A percentile compares a stretch with the other conserved stretches of the same genome.
These are phyloP conservation scores for Peromyscus nudipes DNA, from an alignment of 2,797 vertebrate genomes.

Conservation along the genomic window DNA sequence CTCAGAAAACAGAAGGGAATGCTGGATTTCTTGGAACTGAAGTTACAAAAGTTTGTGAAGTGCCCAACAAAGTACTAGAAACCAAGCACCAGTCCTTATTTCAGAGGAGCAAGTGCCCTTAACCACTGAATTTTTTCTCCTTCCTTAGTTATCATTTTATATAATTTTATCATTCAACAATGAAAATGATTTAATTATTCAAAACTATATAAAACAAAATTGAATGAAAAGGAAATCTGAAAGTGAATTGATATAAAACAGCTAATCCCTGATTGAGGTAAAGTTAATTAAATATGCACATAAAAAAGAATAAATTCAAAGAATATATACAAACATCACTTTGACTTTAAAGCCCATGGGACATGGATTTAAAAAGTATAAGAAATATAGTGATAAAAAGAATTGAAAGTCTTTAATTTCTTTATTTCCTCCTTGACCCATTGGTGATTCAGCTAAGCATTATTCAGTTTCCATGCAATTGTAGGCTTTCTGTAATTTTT, in stretches of 20 bases:
- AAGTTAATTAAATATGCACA: slow-evolving; percentile 33
- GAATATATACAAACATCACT: background rate
- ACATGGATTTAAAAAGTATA: background rate
- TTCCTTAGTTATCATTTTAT: background rate
- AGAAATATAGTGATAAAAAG: slow-evolving; percentile 23
- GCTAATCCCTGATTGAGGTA: background rate
- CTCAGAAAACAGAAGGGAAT: background rate
- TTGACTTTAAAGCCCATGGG: background rate
- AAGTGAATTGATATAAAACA: background rate
- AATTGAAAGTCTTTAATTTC: background rate
- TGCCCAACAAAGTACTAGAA: rapidly evolving
- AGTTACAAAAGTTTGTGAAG: background rate
- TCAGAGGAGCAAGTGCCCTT: no score
- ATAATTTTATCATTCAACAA: background rate
- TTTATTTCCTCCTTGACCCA: no score
- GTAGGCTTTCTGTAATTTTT: no score
- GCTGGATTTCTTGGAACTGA: background rate
- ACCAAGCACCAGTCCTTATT: no score
- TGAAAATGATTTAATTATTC: background rate
- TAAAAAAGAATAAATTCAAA: background rate
- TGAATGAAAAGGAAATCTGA: background rate
- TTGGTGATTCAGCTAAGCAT: no score
- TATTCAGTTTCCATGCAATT: no score
- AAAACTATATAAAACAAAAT: background rate
- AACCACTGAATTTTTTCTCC: background rate